These are phyloP conservation scores for Oscheius sp. DNA, from an alignment of 2,888 invertebrate genomes.

Conservation along the genomic window DNA sequence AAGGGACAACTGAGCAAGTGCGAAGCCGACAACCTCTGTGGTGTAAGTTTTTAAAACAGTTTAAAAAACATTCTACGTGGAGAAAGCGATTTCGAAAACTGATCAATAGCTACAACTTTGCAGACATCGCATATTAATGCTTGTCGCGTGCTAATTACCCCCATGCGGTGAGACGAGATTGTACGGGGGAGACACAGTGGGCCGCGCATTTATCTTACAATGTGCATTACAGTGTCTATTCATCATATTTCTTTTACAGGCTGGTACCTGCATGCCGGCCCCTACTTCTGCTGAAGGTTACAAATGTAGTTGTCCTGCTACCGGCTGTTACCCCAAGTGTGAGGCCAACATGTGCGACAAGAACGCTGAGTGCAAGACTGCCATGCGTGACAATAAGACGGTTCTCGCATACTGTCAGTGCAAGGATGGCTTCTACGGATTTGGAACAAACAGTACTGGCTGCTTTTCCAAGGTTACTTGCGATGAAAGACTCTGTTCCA, in stretches of 20 bases:
- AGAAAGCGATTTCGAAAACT: too few species aligned
- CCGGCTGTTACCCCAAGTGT: conserved; percentile 1
- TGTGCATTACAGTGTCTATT: too few species aligned
- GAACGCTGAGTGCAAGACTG: conserved; percentile 15
- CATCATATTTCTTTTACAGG: neutral
- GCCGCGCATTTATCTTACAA: too few species aligned
- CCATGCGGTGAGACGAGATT: too few species aligned
- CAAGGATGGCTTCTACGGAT: conserved; percentile 24
- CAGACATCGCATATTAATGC: too few species aligned
- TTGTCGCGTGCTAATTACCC: too few species aligned
- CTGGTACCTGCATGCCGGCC: neutral
- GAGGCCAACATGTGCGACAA: conserved; percentile 2
- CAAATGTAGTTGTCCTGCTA: neutral
- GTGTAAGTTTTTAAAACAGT: conserved; percentile 1
- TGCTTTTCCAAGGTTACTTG: conserved; percentile 6
- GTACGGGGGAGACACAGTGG: too few species aligned
- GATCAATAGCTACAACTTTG: too few species aligned
- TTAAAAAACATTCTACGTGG: too few species aligned
- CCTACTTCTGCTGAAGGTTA: neutral
- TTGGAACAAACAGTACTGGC: conserved; percentile 1
- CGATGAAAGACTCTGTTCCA: conserved; percentile 16
- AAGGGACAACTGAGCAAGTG: neutral
- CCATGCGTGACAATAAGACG: conserved; percentile 4
- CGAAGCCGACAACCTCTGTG: neutral
- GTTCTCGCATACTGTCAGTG: conserved; percentile 26